phyloP scores from a whole-genome alignment of 1,140 invertebrate species.

The Cepaea nemoralis region DNA sequence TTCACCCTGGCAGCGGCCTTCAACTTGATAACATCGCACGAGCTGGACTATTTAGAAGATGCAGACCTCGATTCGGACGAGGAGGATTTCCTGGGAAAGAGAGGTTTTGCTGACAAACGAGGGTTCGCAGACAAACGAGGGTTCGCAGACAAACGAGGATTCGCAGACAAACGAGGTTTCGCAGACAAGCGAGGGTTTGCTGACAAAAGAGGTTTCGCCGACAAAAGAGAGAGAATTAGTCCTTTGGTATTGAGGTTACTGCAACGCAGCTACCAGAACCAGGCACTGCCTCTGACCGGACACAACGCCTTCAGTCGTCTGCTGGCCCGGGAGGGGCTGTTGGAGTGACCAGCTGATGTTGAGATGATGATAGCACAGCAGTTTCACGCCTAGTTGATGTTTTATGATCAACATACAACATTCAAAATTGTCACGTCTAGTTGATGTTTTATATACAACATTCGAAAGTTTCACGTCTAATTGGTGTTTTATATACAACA shows the following conservation, averaged over 20 bases:
- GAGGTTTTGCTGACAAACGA: conserved; percentile 48
- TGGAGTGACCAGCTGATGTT: no score
- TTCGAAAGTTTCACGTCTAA: no score
- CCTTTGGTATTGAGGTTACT: conserved; percentile 8
- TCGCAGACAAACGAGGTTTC: conserved; percentile 49
- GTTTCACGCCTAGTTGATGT: no score
- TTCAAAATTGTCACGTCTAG: no score
- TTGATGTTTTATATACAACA: no score
- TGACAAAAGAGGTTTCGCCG: conserved; percentile 48
- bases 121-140: conserved; percentile 49
- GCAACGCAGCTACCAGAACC: conserved; percentile 17
- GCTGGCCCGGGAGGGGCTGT: conserved; percentile 39
- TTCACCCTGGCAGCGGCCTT: conserved; percentile 23
- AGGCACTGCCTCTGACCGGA: conserved; percentile 23
- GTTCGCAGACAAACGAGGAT: conserved; percentile 49
- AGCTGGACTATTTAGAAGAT: conserved; percentile 29
- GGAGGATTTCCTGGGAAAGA: conserved; percentile 28
- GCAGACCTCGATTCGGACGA: conserved; percentile 14
- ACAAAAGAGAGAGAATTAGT: conserved; percentile 38
- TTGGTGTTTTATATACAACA: no score
- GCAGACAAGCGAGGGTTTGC: conserved; percentile 51
- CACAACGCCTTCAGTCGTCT: conserved; percentile 37
- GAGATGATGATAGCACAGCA: no score
- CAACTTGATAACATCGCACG: conserved; percentile 24
- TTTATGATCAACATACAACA: no score